phyloP scores from a whole-genome alignment of 2,113 vertebrate species.

The Isurus oxyrinchus region DNA sequence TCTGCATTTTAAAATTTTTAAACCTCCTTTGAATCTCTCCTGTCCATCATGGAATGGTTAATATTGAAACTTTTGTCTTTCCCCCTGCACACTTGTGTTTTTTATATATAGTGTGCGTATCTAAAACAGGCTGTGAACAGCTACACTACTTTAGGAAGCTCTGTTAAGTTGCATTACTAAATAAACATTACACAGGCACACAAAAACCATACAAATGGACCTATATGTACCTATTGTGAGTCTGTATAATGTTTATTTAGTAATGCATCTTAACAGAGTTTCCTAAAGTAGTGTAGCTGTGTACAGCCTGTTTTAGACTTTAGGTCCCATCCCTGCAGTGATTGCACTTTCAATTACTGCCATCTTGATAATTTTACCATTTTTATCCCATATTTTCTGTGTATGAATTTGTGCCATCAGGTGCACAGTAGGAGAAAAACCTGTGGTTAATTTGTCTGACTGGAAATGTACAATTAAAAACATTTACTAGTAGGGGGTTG shows the following conservation, averaged over 20 bases:
- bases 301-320: background rate
- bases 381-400: background rate
- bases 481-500: slow-evolving; percentile 2
- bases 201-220: too few species aligned
- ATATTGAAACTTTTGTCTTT: background rate
- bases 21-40: background rate
- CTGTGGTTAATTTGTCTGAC: background rate
- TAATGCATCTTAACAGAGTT: background rate
- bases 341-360: background rate
- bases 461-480: slow-evolving; percentile 11
- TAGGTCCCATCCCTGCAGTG: background rate
- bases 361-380: background rate
- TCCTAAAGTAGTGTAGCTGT: background rate
- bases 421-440: background rate
- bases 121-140: too few species aligned
- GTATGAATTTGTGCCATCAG: background rate
- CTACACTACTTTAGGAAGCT: too few species aligned
- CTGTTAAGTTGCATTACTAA: too few species aligned
- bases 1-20: background rate
- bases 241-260: background rate
- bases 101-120: background rate
- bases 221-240: too few species aligned
- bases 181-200: too few species aligned
- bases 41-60: too few species aligned
- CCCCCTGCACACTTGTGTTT: background rate